Conservation (phyloP, 1,140 invertebrate species). For the Calosoma granatense region DNA sequence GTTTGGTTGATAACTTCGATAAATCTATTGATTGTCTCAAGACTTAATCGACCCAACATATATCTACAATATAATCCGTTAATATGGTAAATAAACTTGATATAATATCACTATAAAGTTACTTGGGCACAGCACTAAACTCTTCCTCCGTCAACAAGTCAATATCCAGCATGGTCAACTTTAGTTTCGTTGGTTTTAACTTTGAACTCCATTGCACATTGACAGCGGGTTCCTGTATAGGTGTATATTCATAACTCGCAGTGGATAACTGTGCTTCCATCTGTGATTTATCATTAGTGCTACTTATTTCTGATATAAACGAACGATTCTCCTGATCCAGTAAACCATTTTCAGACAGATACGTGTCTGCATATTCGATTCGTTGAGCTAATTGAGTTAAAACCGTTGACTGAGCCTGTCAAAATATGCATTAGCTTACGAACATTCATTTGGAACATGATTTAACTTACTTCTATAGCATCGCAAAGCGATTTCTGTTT, state of each 20-base stretch:
- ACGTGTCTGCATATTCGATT: neutral
- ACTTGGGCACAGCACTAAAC: neutral
- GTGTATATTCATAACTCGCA: neutral
- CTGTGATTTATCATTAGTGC: too few relatives aligned
- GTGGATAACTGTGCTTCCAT: too few relatives aligned
- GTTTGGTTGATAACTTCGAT: neutral
- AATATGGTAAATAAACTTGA: neutral
- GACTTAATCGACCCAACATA: neutral
- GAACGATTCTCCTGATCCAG: neutral
- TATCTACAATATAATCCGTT: neutral
- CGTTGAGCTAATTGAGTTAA: neutral
- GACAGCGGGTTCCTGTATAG: neutral
- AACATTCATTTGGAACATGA: neutral
- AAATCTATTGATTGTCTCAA: neutral
- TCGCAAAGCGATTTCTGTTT: neutral
- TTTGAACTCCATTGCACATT: too few relatives aligned
- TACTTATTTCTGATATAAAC: neutral
- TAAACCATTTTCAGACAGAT: neutral
- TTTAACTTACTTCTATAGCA: neutral
- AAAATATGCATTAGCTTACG: neutral
- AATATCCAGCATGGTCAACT: neutral
- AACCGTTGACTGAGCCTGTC: neutral
- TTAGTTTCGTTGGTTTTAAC: neutral
- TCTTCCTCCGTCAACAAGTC: neutral
- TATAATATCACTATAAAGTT: neutral